Evolutionary conservation across 2,888 invertebrate genomes (phyloP), one percentile per base, ranked within the genome.

Genomic region (Panorpa germanica): DNA sequence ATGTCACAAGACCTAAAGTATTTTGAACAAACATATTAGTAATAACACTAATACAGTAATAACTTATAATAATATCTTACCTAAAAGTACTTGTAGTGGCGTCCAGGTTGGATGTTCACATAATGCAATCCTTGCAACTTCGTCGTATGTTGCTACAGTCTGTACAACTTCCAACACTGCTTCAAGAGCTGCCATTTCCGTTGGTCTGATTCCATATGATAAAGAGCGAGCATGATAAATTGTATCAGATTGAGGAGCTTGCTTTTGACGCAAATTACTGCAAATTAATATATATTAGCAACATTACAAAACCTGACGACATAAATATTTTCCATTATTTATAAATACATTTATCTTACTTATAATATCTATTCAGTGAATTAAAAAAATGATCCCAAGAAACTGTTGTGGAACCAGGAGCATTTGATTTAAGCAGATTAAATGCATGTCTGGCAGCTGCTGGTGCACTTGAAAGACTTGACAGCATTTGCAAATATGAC

Each of bases 71-170:
- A 26, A 26, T 15, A 5, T 35, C 44, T 45, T 5, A 61, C 60
- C 73, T 29, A 88, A 65, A 42, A 90, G 58, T 26, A 75, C 67
- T 38, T 73, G 72, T 33, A 88, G 57, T 1, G 85, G 77, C 33
- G 80, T 70, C 86, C 90, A 93, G 41, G 73, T 77, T 18, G 82
- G 70, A 49, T 86, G 85, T 47, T 91, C 88, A 44, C 80, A 82
- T 27, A 93, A 63, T 12, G 77, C 74, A 19, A 80, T 60, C 32
- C 85, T 63, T 0, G 85, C 80, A 41, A 75, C 70, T 42, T 77
- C 75, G 54, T 86, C 86, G 46, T 78, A 59, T 2, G 66, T 65
- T 1, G 85, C 80, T 12, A 93, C 76, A 3, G 71, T 67, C 37
- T 70, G 66, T 18, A 88, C 73, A 1, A 93, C 61, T 32, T 65